A percentile compares a stretch with the other conserved stretches of the same genome.
phyloP scores from a whole-genome alignment of 2,888 invertebrate genomes.

The Dimorphilus gyrociliatus region DNA sequence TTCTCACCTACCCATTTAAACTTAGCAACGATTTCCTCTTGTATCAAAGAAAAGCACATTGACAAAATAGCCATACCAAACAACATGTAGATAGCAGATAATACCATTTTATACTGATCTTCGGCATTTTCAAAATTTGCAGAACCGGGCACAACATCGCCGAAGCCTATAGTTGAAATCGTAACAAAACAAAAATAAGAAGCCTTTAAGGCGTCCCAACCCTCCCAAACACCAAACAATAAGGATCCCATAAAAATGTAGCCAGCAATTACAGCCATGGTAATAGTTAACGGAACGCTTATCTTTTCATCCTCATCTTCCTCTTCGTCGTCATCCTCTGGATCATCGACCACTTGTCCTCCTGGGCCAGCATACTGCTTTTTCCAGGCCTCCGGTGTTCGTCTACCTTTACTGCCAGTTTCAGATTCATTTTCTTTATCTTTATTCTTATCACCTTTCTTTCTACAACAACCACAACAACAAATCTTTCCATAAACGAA shows the following conservation, averaged over 20 bases:
- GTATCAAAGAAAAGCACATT: slow-evolving; percentile 37
- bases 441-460: background rate
- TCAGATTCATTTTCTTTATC: background rate
- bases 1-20: slow-evolving; percentile 33
- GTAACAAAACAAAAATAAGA: slow-evolving; percentile 38
- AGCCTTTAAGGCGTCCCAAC: slow-evolving; percentile 28
- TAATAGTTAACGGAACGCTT: slow-evolving; percentile 33
- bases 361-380: slow-evolving; percentile 5
- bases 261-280: slow-evolving; percentile 32
- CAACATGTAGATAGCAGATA: slow-evolving; percentile 29
- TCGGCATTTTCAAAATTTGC: slow-evolving; percentile 23
- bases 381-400: slow-evolving; percentile 11
- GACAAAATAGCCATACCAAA: slow-evolving; percentile 39
- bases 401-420: background rate
- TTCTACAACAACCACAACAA: background rate
- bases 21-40: slow-evolving; percentile 36
- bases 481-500: slow-evolving; percentile 37
- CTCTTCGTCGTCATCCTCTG: slow-evolving; percentile 17
- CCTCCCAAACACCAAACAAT: slow-evolving; percentile 34
- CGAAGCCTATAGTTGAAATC: slow-evolving; percentile 35
- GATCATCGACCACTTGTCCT: slow-evolving; percentile 2
- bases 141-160: slow-evolving; percentile 19
- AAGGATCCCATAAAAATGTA: slow-evolving; percentile 34
- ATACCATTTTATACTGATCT: slow-evolving; percentile 25
- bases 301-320: slow-evolving; percentile 30